Percentiles rank a stretch among this genome's conserved stretches.
Conservation (phyloP, 2,888 invertebrate genomes). For the Macropis europaea region DNA sequence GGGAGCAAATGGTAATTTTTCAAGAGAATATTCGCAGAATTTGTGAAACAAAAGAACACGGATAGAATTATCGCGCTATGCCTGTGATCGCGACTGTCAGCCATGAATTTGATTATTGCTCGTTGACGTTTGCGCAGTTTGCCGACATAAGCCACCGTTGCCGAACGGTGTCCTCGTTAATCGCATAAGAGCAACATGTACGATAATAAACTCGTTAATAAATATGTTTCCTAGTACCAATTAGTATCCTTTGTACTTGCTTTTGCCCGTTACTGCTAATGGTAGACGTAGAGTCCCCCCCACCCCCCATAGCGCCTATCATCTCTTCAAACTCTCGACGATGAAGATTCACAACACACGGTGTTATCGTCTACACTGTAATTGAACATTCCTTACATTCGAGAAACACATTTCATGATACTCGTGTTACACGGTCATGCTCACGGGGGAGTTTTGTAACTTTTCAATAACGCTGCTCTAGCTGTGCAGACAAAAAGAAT, state of each 20-base stretch:
- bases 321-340: slow-evolving; percentile 1
- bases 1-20: too few relatives aligned
- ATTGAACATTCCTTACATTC: slow-evolving; percentile 3
- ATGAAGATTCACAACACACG: neutral
- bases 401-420: slow-evolving; percentile 14
- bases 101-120: slow-evolving; percentile 44
- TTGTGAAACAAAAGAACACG: neutral
- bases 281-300: slow-evolving; percentile 27
- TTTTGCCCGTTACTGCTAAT: slow-evolving; percentile 59
- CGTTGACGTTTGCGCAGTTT: slow-evolving; percentile 50
- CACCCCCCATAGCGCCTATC: neutral
- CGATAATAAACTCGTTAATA: slow-evolving; percentile 72
- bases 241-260: slow-evolving; percentile 66
- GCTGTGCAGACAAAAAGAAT: neutral
- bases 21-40: neutral
- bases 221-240: slow-evolving; percentile 74
- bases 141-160: slow-evolving; percentile 28
- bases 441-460: neutral
- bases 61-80: slow-evolving; percentile 44
- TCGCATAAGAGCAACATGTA: slow-evolving; percentile 70
- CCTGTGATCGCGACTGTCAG: slow-evolving; percentile 56
- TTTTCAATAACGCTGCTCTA: neutral
- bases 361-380: neutral
- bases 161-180: slow-evolving; percentile 51
- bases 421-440: slow-evolving; percentile 4